Conservation (phyloP, 2,113 vertebrate species). For the Numida meleagris region DNA sequence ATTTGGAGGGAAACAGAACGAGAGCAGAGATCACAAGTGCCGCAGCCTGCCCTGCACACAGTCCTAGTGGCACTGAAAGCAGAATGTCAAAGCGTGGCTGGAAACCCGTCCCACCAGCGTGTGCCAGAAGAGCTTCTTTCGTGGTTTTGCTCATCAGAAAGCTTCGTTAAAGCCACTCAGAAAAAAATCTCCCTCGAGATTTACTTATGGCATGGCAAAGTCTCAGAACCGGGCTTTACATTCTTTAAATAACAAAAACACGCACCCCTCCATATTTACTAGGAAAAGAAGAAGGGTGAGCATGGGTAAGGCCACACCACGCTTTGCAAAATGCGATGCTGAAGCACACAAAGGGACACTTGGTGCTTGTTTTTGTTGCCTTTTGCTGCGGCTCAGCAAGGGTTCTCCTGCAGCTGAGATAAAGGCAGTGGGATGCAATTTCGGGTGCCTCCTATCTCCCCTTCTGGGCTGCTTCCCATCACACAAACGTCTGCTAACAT, state of each 20-base stretch:
- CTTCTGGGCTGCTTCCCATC: background rate
- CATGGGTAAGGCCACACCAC: background rate
- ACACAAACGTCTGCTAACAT: background rate
- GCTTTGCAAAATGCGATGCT: background rate
- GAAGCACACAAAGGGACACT: background rate
- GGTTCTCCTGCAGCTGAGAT: background rate
- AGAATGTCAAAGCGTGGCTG: background rate
- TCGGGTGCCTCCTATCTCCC: background rate
- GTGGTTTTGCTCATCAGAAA: background rate
- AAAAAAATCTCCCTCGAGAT: background rate
- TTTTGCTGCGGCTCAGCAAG: constrained; percentile 14
- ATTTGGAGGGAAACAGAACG: background rate
- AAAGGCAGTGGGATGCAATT: constrained; percentile 8
- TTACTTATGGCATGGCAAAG: background rate
- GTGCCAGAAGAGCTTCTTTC: background rate
- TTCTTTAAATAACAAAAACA: background rate
- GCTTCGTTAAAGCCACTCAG: background rate
- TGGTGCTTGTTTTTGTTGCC: background rate
- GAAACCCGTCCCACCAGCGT: constrained; percentile 17
- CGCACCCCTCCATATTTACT: background rate
- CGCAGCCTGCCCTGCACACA: background rate
- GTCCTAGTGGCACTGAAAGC: background rate
- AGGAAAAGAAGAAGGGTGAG: background rate
- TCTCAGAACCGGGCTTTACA: background rate
- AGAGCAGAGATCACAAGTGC: background rate